These are phyloP conservation scores for Drosophila imparisetae DNA, from an alignment of 2,888 invertebrate genomes.

Conservation along the genomic window DNA sequence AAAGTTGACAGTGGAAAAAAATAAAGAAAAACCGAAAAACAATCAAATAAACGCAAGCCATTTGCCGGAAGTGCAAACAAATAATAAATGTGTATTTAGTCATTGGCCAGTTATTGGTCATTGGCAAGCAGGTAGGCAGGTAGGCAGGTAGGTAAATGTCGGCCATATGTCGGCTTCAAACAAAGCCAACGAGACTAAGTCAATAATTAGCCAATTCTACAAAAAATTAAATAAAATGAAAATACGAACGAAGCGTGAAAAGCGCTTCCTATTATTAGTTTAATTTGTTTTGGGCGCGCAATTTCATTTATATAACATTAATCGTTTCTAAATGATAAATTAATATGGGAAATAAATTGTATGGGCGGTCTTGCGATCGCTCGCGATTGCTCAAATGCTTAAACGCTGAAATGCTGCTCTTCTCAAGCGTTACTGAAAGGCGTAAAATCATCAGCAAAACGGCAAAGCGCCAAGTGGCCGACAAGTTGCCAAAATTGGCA, in stretches of 20 bases:
- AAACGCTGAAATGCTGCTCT: constrained; percentile 21
- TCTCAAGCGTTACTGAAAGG: constrained; percentile 57
- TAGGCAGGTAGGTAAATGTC: constrained; percentile 7
- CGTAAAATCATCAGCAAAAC: constrained; percentile 57
- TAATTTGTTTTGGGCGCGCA: constrained; percentile 76
- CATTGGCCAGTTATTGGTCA: constrained; percentile 23
- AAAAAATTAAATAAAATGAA: constrained; percentile 10
- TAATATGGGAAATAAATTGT: constrained; percentile 75
- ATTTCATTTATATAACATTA: constrained; percentile 77
- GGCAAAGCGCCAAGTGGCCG: constrained; percentile 60
- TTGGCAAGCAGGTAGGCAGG: constrained; percentile 13
- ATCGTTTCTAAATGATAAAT: constrained; percentile 78
- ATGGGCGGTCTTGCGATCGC: constrained; percentile 62
- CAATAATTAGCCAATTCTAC: constrained; percentile 60
- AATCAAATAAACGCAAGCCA: constrained; percentile 28
- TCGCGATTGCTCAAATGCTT: constrained; percentile 12
- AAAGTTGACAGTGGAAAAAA: constrained; percentile 46
- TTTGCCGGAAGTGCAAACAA: constrained; percentile 55
- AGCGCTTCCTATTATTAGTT: constrained; percentile 75
- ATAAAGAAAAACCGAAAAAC: constrained; percentile 12
- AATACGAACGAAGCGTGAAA: constrained; percentile 63
- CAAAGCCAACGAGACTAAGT: constrained; percentile 55
- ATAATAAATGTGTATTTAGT: constrained; percentile 30
- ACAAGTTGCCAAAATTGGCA: constrained; percentile 82
- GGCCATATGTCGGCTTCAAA: constrained; percentile 44